Evolutionary conservation across 2,113 vertebrate genomes (phyloP).

Genomic region (Toxotes jaculatrix): DNA sequence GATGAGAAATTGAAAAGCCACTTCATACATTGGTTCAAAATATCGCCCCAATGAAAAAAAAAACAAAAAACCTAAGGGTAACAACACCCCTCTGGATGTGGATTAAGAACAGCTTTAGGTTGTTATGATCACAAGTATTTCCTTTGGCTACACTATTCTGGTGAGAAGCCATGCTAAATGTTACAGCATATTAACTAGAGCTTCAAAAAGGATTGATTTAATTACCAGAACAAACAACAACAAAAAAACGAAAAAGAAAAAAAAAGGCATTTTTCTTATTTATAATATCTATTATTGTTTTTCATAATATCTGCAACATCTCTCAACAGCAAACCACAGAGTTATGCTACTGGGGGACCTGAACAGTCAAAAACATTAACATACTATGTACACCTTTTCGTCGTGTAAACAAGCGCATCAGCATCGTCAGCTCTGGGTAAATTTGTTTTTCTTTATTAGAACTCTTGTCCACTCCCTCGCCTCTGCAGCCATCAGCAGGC

Average conservation of each 20-base stretch:
- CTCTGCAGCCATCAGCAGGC: slow-evolving; percentile 93
- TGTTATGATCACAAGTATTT: slow-evolving; percentile 84
- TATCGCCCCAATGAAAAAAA: slow-evolving; percentile 74
- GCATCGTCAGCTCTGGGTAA: slow-evolving; percentile 88
- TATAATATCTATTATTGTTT: slow-evolving; percentile 82
- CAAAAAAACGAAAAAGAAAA: slow-evolving; percentile 82
- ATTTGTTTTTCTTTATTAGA: slow-evolving; percentile 85
- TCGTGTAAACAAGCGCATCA: slow-evolving; percentile 96
- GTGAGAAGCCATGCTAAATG: slow-evolving; percentile 99
- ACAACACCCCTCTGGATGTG: slow-evolving; percentile 84
- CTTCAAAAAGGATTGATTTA: slow-evolving; percentile 94
- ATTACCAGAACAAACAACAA: slow-evolving; percentile 92
- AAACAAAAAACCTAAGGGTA: slow-evolving; percentile 66
- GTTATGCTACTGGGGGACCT: slow-evolving; percentile 89
- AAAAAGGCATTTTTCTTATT: slow-evolving; percentile 79
- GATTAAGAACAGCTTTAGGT: slow-evolving; percentile 88
- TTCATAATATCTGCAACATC: slow-evolving; percentile 91
- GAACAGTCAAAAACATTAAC: slow-evolving; percentile 99
- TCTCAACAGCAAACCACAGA: slow-evolving; percentile 90
- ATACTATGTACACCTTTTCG: slow-evolving; percentile 99
- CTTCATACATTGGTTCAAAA: slow-evolving; percentile 90
- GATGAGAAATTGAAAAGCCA: slow-evolving; percentile 94
- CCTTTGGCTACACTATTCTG: slow-evolving; percentile 93
- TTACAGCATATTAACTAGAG: slow-evolving; percentile 98
- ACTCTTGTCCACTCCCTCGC: slow-evolving; percentile 96